Evolutionary conservation across 2,113 vertebrate genomes (phyloP).

Genomic region (Crotalus helleri): DNA sequence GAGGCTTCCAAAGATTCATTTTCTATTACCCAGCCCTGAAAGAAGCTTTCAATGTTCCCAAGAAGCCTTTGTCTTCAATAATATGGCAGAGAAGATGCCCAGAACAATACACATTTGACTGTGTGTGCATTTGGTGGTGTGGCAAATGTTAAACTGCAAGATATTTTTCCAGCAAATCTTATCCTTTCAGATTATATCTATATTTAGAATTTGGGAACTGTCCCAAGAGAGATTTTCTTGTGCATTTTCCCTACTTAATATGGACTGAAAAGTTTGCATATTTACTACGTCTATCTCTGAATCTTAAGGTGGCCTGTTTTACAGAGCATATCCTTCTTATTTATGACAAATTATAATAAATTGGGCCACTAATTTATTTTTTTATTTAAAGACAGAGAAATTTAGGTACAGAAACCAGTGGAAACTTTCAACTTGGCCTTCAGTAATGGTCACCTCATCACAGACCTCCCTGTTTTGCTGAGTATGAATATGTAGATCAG

Average conservation of each 20-base stretch:
- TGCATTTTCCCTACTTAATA: neutral
- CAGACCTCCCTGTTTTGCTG: neutral
- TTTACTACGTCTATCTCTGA: neutral
- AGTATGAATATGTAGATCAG: neutral
- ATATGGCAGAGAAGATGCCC: slow-evolving; percentile 8
- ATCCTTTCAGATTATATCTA: neutral
- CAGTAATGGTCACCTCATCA: neutral
- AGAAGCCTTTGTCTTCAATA: slow-evolving; percentile 2
- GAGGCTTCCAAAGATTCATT: slow-evolving; percentile 43
- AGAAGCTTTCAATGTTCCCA: neutral
- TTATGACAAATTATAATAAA: neutral
- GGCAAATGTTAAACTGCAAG: neutral
- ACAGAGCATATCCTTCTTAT: neutral
- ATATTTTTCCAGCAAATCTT: neutral
- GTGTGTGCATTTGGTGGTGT: neutral
- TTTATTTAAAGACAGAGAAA: neutral
- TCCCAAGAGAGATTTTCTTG: neutral
- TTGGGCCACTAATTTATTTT: neutral
- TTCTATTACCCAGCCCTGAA: slow-evolving; percentile 15
- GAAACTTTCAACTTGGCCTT: neutral
- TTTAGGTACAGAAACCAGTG: neutral
- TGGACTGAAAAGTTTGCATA: neutral
- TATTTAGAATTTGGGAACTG: neutral
- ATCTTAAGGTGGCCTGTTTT: neutral
- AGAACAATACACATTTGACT: neutral